These are phyloP conservation scores for Anthophora plumipes DNA, from an alignment of 2,888 invertebrate species.

Conservation along the genomic window DNA sequence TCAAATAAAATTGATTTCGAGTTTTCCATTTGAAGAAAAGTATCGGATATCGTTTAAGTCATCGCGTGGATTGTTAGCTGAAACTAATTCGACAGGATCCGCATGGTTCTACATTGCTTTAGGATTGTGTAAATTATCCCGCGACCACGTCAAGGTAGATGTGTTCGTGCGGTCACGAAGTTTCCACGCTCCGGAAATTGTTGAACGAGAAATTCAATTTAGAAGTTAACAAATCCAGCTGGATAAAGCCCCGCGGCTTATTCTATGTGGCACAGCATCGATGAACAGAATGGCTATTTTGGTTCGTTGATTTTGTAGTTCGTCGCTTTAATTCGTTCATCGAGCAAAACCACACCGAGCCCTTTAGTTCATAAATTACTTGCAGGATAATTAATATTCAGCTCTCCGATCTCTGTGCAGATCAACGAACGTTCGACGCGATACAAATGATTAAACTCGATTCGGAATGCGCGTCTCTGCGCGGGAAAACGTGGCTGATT, in stretches of 20 bases:
- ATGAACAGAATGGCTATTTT: constrained; percentile 10
- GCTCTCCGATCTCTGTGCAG: background rate
- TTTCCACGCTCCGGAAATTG: constrained; percentile 19
- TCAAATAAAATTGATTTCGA: background rate
- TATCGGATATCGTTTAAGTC: background rate
- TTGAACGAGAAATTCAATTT: constrained; percentile 42
- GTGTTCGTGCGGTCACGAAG: background rate
- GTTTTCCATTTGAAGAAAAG: too few relatives aligned
- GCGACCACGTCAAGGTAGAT: background rate
- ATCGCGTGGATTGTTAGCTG: background rate
- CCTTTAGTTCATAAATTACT: constrained; percentile 19
- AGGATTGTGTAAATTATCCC: constrained; percentile 15
- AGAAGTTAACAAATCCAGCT: constrained; percentile 25
- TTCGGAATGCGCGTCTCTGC: background rate
- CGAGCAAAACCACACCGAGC: background rate
- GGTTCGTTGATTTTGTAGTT: constrained; percentile 8
- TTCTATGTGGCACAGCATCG: background rate
- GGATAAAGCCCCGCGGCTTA: background rate
- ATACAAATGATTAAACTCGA: background rate
- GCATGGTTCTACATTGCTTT: background rate
- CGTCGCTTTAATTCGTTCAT: constrained; percentile 6
- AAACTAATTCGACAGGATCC: background rate
- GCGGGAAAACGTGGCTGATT: background rate
- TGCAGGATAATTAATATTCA: constrained; percentile 38
- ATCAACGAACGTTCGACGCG: constrained; percentile 7